These are phyloP conservation scores for Galaxias olidus DNA, from an alignment of 2,797 vertebrate species.

Conservation along the genomic window DNA sequence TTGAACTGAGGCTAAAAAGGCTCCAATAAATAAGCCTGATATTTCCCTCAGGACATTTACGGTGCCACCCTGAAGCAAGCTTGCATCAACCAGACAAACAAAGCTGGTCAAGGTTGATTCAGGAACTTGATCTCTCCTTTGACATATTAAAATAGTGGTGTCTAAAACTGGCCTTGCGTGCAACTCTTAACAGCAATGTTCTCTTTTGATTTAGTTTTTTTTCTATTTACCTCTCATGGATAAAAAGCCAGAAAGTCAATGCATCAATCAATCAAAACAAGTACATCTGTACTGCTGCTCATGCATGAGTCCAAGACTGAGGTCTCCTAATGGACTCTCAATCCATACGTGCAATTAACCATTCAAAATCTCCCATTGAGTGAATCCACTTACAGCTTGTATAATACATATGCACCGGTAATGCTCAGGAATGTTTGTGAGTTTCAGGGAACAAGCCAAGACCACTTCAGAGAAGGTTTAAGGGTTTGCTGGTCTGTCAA, in stretches of 20 bases:
- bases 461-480: constrained; percentile 49
- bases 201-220: constrained; percentile 10
- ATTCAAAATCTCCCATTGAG: constrained; percentile 72
- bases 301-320: constrained; percentile 62
- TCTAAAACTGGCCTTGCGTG: too few species aligned
- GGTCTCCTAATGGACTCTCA: constrained; percentile 74
- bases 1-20: constrained; percentile 71
- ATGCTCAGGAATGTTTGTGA: constrained; percentile 54
- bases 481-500: constrained; percentile 46
- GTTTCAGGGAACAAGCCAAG: constrained; percentile 31
- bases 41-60: constrained; percentile 64
- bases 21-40: constrained; percentile 72
- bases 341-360: constrained; percentile 76
- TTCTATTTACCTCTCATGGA: constrained; percentile 59
- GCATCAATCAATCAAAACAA: constrained; percentile 71
- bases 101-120: constrained; percentile 22
- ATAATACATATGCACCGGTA: constrained; percentile 55
- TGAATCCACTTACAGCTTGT: constrained; percentile 63
- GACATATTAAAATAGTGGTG: constrained; percentile 33
- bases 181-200: too few species aligned
- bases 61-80: constrained; percentile 61
- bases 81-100: constrained; percentile 54
- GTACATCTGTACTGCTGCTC: constrained; percentile 67
- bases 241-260: constrained; percentile 65
- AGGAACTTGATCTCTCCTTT: constrained; percentile 11